Evolutionary conservation across 2,888 invertebrate genomes (phyloP).

Genomic region (Taenaris catops): DNA sequence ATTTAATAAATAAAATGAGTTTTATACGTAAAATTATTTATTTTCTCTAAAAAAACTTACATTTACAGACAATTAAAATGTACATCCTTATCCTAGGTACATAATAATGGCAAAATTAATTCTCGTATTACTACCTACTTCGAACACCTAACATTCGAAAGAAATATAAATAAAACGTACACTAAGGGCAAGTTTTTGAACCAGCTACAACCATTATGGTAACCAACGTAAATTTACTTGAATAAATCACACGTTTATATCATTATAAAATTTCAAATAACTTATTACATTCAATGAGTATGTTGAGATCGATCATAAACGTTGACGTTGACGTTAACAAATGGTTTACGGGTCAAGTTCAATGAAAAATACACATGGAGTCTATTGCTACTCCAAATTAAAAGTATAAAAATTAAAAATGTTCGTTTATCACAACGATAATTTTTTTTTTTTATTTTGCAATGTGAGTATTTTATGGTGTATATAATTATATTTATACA

Average conservation of each 20-base stretch:
- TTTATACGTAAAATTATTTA: conserved; percentile 44
- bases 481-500: no score
- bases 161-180: conserved; percentile 62
- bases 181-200: conserved; percentile 59
- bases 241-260: not conserved
- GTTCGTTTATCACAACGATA: no score
- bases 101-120: conserved; percentile 73
- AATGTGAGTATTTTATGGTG: no score
- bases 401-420: no score
- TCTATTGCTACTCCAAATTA: no score
- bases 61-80: conserved; percentile 72
- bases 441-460: no score
- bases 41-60: conserved; percentile 69
- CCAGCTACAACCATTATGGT: conserved; percentile 32
- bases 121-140: conserved; percentile 43
- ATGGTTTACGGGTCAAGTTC: no score
- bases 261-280: not conserved
- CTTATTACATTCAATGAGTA: conserved; percentile 4
- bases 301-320: conserved; percentile 13
- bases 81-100: conserved; percentile 76
- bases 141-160: conserved; percentile 55
- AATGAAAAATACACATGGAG: no score
- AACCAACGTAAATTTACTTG: conserved; percentile 33
- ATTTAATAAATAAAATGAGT: conserved; percentile 18
- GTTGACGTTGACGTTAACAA: no score